A percentile compares a stretch with the other conserved stretches of the same genome.
Conservation (phyloP, 2,888 invertebrate genomes). For the Andrena minutula region DNA sequence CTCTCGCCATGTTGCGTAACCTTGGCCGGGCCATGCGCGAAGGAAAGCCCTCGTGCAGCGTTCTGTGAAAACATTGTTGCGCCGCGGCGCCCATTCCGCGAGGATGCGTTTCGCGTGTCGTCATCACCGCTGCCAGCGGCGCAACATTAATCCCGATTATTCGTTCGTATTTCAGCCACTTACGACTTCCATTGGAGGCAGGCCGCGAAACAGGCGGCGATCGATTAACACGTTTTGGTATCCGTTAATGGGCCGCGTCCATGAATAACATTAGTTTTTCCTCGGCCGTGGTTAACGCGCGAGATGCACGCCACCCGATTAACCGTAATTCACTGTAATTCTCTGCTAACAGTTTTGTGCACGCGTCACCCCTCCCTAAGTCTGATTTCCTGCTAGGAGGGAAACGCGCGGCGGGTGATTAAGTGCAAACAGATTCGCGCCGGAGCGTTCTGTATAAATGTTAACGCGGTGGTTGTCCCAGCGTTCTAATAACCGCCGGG, state of each 20-base stretch:
- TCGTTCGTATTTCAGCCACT: neutral
- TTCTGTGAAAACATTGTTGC: neutral
- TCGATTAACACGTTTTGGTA: slow-evolving; percentile 35
- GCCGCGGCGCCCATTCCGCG: neutral
- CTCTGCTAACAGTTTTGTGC: slow-evolving; percentile 32
- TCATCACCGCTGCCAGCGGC: slow-evolving; percentile 4
- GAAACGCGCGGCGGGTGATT: neutral
- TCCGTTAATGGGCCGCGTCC: slow-evolving; percentile 28
- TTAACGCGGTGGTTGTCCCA: too few species aligned
- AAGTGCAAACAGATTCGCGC: neutral
- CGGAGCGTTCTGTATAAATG: too few species aligned
- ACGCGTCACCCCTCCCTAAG: slow-evolving; percentile 13
- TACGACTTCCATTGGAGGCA: neutral
- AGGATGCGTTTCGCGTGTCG: slow-evolving; percentile 1
- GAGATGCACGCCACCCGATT: slow-evolving; percentile 46
- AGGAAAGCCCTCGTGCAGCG: neutral
- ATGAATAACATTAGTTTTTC: slow-evolving; percentile 28
- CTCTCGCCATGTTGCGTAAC: neutral
- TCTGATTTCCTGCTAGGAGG: slow-evolving; percentile 14
- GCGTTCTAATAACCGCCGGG: neutral
- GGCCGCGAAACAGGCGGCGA: neutral
- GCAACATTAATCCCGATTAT: slow-evolving; percentile 24
- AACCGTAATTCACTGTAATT: slow-evolving; percentile 48
- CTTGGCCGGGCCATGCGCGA: too few species aligned
- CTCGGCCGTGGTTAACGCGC: slow-evolving; percentile 1